Evolutionary conservation across 2,888 invertebrate genomes (phyloP).

Genomic region (Pseudococcus jackbeardsleyi): DNA sequence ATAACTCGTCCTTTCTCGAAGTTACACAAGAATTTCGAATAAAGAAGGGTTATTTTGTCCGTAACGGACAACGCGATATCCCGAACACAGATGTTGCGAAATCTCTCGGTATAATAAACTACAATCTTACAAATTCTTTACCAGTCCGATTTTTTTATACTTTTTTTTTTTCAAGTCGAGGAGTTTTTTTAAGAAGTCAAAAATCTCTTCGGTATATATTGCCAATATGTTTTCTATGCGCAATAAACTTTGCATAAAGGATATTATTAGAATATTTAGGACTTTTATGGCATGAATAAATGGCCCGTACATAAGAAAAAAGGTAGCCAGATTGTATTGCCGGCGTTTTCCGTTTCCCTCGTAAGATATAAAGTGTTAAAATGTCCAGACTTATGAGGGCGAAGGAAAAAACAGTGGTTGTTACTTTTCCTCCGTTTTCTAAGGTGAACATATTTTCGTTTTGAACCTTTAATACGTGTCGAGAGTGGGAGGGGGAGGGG

Average conservation of each 20-base stretch:
- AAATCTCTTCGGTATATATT: constrained; percentile 57
- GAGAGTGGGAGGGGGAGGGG: not conserved
- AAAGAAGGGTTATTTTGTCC: constrained; percentile 65
- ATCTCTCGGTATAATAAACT: constrained; percentile 63
- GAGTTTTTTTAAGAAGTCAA: constrained; percentile 34
- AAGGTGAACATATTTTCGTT: not conserved
- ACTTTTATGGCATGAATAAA: constrained; percentile 59
- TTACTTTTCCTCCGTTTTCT: constrained; percentile 7
- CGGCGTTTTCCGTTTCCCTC: not conserved
- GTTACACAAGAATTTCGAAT: constrained; percentile 63
- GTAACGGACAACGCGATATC: constrained; percentile 62
- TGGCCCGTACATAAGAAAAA: constrained; percentile 57
- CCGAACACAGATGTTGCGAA: constrained; percentile 64
- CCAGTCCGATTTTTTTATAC: constrained; percentile 56
- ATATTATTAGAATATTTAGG: constrained; percentile 62
- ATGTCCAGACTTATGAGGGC: not conserved
- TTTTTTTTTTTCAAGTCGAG: not conserved
- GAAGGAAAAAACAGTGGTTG: not conserved
- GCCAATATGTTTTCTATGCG: constrained; percentile 60
- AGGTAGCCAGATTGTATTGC: constrained; percentile 39
- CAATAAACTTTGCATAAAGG: constrained; percentile 58
- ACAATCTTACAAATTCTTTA: constrained; percentile 64
- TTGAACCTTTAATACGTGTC: not conserved
- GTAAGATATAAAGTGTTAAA: constrained; percentile 1
- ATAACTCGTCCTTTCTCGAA: constrained; percentile 62